Percentiles rank a stretch among this genome's conserved stretches.
These are phyloP conservation scores for Temnopleurus reevesii DNA, from an alignment of 53 echinoderm and acorn worm species.

Conservation along the genomic window DNA sequence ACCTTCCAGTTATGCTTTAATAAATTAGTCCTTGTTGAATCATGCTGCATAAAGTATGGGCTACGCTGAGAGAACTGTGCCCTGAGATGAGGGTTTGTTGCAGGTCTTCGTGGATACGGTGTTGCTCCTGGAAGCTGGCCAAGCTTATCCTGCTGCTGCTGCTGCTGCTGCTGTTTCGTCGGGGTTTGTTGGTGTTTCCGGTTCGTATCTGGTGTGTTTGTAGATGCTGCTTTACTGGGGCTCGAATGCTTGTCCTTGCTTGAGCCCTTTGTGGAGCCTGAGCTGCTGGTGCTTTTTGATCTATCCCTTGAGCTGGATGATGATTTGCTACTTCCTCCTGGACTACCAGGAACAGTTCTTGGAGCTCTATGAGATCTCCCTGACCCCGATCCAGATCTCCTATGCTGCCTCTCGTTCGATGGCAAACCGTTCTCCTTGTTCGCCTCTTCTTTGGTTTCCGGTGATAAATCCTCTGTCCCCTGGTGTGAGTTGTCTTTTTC, in stretches of 20 bases:
- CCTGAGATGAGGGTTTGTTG: slow-evolving; percentile 93
- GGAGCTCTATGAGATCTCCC: slow-evolving; percentile 78
- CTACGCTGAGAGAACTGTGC: slow-evolving; percentile 78
- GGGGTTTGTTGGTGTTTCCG: slow-evolving; percentile 54
- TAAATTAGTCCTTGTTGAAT: slow-evolving; percentile 74
- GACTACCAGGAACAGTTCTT: slow-evolving; percentile 93
- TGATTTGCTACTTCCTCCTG: slow-evolving; percentile 84
- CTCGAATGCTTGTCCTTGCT: slow-evolving; percentile 68
- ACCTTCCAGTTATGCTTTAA: slow-evolving; percentile 90
- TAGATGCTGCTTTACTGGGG: slow-evolving; percentile 67
- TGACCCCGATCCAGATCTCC: slow-evolving; percentile 49
- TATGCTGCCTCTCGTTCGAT: slow-evolving; percentile 30
- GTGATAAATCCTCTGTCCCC: slow-evolving; percentile 9
- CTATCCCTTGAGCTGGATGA: slow-evolving; percentile 91
- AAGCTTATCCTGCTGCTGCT: slow-evolving; percentile 53
- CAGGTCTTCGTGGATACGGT: slow-evolving; percentile 88
- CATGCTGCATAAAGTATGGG: slow-evolving; percentile 86
- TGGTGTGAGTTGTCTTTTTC: slow-evolving; percentile 58
- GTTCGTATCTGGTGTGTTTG: slow-evolving; percentile 41
- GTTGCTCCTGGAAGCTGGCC: slow-evolving; percentile 69
- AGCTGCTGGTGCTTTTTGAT: slow-evolving; percentile 93
- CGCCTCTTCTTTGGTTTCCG: slow-evolving; percentile 46
- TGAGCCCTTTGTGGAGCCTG: slow-evolving; percentile 84
- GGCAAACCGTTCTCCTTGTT: slow-evolving; percentile 57
- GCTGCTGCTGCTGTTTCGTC: slow-evolving; percentile 56